These are phyloP conservation scores for Aradophagus sp. DNA, from an alignment of 1,140 invertebrate species.

Conservation along the genomic window DNA sequence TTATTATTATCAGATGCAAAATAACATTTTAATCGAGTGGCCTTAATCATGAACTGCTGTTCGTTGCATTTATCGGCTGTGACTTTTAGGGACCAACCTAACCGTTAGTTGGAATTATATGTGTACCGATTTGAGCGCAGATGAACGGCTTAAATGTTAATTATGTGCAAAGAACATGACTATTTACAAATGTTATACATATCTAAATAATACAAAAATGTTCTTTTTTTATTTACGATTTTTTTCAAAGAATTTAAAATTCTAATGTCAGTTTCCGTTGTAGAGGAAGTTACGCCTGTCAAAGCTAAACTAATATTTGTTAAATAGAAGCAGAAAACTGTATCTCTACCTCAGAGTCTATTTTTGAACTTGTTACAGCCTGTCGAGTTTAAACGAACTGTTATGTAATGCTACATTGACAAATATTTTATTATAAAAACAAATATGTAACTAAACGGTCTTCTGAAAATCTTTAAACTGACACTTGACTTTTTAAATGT, in stretches of 20 bases:
- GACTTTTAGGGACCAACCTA: conserved; percentile 74
- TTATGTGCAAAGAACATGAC: conserved; percentile 31
- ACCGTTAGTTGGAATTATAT: conserved; percentile 51
- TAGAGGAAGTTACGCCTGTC: background rate
- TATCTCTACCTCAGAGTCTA: conserved; percentile 26
- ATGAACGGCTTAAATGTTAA: conserved; percentile 32
- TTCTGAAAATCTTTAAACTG: conserved; percentile 7
- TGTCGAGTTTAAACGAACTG: conserved; percentile 22
- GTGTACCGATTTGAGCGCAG: conserved; percentile 5
- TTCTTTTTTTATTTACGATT: conserved; percentile 19
- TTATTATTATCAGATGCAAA: conserved; percentile 27
- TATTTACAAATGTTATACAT: conserved; percentile 44
- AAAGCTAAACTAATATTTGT: conserved; percentile 1
- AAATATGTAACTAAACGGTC: background rate
- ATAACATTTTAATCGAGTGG: conserved; percentile 63
- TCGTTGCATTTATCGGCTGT: conserved; percentile 75
- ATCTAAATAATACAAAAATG: conserved; percentile 25
- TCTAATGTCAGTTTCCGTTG: conserved; percentile 13
- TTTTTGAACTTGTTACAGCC: conserved; percentile 20
- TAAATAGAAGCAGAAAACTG: conserved; percentile 3
- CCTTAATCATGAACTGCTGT: conserved; percentile 72
- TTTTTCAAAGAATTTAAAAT: conserved; percentile 11
- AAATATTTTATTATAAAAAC: conserved; percentile 8
- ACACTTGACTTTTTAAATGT: conserved; percentile 22
- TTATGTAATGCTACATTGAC: conserved; percentile 3